These are phyloP conservation scores for Sparidentex hasta DNA, from an alignment of 2,797 vertebrate species.

Conservation along the genomic window DNA sequence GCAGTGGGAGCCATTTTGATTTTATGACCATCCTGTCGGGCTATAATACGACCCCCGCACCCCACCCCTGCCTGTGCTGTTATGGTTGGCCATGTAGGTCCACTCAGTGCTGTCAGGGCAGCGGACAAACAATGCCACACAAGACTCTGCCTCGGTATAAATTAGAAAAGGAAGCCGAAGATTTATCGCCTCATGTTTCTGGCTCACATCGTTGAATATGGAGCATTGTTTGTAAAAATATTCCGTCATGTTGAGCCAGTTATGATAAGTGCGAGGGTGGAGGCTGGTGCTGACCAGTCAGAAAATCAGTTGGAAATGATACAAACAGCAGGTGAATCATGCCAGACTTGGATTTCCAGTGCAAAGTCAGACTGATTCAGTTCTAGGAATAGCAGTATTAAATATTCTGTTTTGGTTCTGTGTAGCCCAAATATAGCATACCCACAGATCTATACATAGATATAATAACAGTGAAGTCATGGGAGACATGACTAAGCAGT, in stretches of 20 bases:
- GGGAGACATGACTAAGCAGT: conserved; percentile 56
- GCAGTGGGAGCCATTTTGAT: conserved; percentile 74
- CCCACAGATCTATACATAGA: conserved; percentile 66
- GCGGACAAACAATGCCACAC: conserved; percentile 63
- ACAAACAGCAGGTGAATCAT: conserved; percentile 42
- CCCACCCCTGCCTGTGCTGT: conserved; percentile 46
- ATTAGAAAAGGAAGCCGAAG: conserved; percentile 70
- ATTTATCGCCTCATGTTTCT: conserved; percentile 53
- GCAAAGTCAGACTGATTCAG: conserved; percentile 21
- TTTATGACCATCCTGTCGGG: conserved; percentile 81
- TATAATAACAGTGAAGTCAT: conserved; percentile 61
- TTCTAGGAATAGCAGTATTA: conserved; percentile 50
- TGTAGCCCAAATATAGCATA: conserved; percentile 65
- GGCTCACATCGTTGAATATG: conserved; percentile 42
- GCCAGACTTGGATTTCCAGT: conserved; percentile 30
- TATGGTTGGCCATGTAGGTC: conserved; percentile 74
- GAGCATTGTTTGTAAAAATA: conserved; percentile 51
- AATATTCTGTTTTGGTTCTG: conserved; percentile 32
- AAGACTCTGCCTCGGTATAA: conserved; percentile 49
- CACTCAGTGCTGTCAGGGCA: conserved; percentile 46
- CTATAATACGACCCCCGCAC: conserved; percentile 50
- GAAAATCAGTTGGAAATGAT: conserved; percentile 39
- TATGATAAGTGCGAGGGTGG: conserved; percentile 44
- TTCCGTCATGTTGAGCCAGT: conserved; percentile 21
- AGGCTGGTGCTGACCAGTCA: conserved; percentile 7